Evolutionary conservation across 2,888 invertebrate genomes (phyloP).

Genomic region (Sarcophaga subvicina): DNA sequence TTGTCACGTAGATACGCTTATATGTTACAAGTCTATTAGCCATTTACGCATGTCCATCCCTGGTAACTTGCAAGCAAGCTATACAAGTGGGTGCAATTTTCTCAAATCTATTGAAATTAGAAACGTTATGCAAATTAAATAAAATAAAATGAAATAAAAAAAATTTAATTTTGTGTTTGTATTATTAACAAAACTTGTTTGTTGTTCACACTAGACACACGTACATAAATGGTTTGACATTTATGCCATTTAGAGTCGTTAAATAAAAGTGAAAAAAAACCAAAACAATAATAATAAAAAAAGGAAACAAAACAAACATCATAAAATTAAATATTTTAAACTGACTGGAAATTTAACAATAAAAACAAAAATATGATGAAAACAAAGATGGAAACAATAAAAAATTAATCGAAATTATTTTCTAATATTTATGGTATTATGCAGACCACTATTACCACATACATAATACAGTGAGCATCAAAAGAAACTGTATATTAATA

Average conservation of each 20-base stretch:
- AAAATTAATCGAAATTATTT: neutral
- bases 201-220: conserved; percentile 28
- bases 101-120: neutral
- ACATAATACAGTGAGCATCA: too few species aligned
- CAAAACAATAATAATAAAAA: neutral
- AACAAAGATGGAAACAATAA: neutral
- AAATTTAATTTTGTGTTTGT: neutral
- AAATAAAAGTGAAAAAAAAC: neutral
- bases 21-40: neutral
- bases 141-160: neutral
- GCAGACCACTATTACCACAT: too few species aligned
- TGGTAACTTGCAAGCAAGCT: neutral
- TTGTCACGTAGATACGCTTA: too few species aligned
- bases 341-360: conserved; percentile 22
- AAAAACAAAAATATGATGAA: neutral
- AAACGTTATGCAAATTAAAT: neutral
- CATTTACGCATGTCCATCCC: neutral
- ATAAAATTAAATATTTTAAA: conserved; percentile 8
- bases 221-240: conserved; percentile 35
- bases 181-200: conserved; percentile 23
- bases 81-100: conserved; percentile 34
- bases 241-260: conserved; percentile 31
- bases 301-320: neutral
- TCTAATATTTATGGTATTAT: neutral
- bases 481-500: too few species aligned